A percentile compares a stretch with the other conserved stretches of the same genome.
These are phyloP conservation scores for Epistrophe grossulariae DNA, from an alignment of 2,888 invertebrate genomes.

Conservation along the genomic window DNA sequence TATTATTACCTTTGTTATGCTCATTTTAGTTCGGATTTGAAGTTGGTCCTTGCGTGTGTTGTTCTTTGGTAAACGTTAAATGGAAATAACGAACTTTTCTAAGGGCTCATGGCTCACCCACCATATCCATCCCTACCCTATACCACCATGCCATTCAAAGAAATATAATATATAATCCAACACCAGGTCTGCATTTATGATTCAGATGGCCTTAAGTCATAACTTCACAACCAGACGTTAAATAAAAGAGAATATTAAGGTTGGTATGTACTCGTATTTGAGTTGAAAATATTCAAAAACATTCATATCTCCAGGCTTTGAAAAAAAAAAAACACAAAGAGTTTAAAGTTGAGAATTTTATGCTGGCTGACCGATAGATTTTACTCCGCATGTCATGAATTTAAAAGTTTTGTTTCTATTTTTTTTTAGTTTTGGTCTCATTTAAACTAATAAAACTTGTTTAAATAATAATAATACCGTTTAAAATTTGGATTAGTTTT, in stretches of 20 bases:
- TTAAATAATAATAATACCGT: no score
- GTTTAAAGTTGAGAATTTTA: slow-evolving; percentile 10
- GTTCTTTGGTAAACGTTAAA: slow-evolving; percentile 52
- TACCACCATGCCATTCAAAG: slow-evolving; percentile 35
- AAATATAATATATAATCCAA: background rate
- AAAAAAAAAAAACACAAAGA: background rate
- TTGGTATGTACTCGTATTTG: background rate
- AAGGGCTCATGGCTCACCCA: slow-evolving; percentile 11
- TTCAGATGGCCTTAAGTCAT: background rate
- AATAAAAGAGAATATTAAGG: background rate
- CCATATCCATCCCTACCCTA: no score
- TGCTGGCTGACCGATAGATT: background rate
- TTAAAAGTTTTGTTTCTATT: background rate
- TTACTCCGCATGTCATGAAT: background rate
- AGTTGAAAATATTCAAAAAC: slow-evolving; percentile 17
- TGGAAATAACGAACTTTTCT: slow-evolving; percentile 39
- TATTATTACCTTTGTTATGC: slow-evolving; percentile 52
- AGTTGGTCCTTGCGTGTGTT: slow-evolving; percentile 36
- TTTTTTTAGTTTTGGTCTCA: no score
- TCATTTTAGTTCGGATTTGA: slow-evolving; percentile 2
- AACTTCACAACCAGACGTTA: background rate
- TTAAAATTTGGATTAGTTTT: no score
- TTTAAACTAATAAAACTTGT: no score
- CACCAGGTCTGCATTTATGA: slow-evolving; percentile 27
- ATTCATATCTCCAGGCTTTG: background rate